Base-by-base conservation (phyloP, 2,888 invertebrate genomes). In the Tetragnatha montana region DNA sequence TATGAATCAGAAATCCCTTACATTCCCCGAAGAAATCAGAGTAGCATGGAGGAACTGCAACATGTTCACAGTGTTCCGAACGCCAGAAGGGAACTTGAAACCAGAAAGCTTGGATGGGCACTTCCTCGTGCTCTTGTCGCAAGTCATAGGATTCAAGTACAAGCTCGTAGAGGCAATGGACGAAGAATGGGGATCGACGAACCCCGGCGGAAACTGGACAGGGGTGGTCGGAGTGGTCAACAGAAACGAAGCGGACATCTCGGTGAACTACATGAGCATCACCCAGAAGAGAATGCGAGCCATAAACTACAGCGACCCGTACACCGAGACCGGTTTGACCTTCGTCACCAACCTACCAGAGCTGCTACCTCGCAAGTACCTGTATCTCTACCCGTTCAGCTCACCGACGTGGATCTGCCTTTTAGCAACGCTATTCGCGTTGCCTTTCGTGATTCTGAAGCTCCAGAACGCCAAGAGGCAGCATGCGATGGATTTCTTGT, bases 201-300 rank as follows among this genome's bases (percentile, higher is more conserved):
- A 12, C 14, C 51, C 78, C 14, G 78, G 51, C 6, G 78, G 78
- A 12, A 78, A 78, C 60, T 78, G 78, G 78, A 78, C 78, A 60
- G 78, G 78, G 3, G 51, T 78, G 50, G 21, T 78, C 19, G 78
- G 78, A 4, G 22, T 21, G 78, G 21, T 78, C 19, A 50, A 78
- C 0, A 78, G 51, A 78, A 51, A 19, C 21, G 51, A 21, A 14
- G 78, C 78, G 7, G 60, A 78, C 6, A 78, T 78, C 21, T 19
- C 78, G 19, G 22, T 78, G 8, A 21, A 21, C 14, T 51, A 22
- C 12, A 78, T 78, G 51, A 60, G 35, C 12, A 12, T 78, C 10
- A 78, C 51, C 2, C 21, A 78, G 21, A 7, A 22, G 14, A 78
- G 78, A 17, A 12, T 22, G 47, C 12, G 2, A 14, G 78, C 51